Base-by-base conservation (phyloP, 2,113 vertebrate genomes). In the Engystomops pustulosus region DNA sequence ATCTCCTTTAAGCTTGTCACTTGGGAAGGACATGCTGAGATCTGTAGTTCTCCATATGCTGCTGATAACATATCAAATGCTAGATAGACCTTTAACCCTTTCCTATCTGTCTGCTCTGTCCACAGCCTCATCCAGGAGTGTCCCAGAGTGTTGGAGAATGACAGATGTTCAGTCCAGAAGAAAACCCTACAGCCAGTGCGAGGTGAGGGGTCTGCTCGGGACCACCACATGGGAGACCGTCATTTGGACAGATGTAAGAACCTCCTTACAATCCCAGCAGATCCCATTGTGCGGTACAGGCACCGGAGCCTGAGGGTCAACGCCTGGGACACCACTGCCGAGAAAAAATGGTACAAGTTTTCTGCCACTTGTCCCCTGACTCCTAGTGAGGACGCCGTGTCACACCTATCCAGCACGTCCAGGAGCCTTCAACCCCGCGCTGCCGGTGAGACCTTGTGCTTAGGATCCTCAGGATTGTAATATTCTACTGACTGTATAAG, bases 231-330 rank as follows among this genome's bases (percentile, higher is more conserved):
- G 38, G 44, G 2, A 2, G 6, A 45, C 2, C 44, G 10, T 12
- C 10, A 9, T 30, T 49, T 18, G 47, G 18, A 0, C 25, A 30
- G 6, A 6, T 12, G 32, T 10, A 45, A 5, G 9, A 12, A 12
- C 44, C 44, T 45, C 44, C 0, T 0, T 41, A 41, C 8, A 20
- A 72, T 45, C 69, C 27, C 8, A n/a, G 45, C 58, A 67, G 72
- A 84, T 77, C 58, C 81, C 15, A 14, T 41, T 14, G 30, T 76
- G 12, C 65, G 45, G 30, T 77, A 51, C 36, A 68, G 72, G 51
- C 55, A 77, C 58, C 32, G 38, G 14, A 67, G 65, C 72, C 71
- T 47, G 72, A 68, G 34, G 5, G 3, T 51, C 34, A 77, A 41
- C 3, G 20, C 72, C 7, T 84, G 82, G 82, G 60, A 78, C 60